A percentile compares a stretch with the other conserved stretches of the same genome.
Evolutionary conservation across 2,888 invertebrate genomes (phyloP).

Genomic region (Dugesia japonica): DNA sequence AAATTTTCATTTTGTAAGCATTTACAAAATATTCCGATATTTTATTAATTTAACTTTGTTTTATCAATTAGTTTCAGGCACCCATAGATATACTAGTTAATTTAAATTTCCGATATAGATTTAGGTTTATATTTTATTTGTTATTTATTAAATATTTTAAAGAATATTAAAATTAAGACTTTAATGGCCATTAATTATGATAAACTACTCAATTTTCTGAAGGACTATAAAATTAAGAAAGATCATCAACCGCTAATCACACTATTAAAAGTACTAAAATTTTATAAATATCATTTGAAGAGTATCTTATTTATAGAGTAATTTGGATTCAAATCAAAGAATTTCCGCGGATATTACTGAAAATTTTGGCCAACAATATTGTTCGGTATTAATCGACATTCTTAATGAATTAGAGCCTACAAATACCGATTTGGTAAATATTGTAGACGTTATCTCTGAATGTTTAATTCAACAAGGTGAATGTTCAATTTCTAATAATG

Average conservation of each 20-base stretch:
- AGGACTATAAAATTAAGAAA: neutral
- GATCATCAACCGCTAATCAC: neutral
- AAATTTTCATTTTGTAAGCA: too few species aligned
- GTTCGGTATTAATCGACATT: neutral
- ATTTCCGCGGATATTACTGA: neutral
- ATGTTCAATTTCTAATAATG: too few species aligned
- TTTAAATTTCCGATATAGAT: neutral
- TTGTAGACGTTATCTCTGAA: neutral
- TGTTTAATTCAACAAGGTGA: neutral
- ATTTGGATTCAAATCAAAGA: neutral
- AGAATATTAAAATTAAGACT: too few species aligned
- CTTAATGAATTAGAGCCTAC: neutral
- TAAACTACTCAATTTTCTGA: neutral
- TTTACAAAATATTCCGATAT: too few species aligned
- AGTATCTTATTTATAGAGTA: neutral
- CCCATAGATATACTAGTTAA: neutral
- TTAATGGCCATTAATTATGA: neutral
- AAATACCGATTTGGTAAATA: neutral
- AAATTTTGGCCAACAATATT: neutral
- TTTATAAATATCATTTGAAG: too few species aligned
- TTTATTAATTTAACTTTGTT: neutral
- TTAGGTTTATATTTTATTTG: too few species aligned
- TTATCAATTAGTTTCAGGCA: neutral
- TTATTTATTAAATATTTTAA: too few species aligned
- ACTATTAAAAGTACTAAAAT: neutral